Evolutionary conservation across 2,113 vertebrate genomes (phyloP), one percentile per base, ranked within the genome.

Genomic region (Probosciger aterrimus): DNA sequence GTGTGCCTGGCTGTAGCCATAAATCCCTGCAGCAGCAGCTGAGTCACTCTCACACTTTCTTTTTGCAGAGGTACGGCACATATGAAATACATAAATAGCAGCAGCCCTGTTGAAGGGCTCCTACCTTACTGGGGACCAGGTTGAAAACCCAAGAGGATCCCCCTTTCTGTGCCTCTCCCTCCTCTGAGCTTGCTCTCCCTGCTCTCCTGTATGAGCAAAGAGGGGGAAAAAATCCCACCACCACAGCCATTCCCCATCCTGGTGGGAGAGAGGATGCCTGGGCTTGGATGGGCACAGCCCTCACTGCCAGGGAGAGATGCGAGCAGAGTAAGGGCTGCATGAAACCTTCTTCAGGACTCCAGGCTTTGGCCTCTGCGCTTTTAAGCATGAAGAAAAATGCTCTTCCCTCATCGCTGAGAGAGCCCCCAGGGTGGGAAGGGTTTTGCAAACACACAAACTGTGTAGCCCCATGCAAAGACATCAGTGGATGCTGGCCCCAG

Each of bases 221-320:
- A 35, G 49, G 6, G 28, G 22, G 5, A 4, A 67, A 83, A 80
- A 84, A 25, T 47, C 47, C 35, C 55, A 50, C 0, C 0, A 14
- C 53, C 4, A 23, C 0, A 0, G 14, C 18, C 46, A 37, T 31
- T 63, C 11, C 41, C 31, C 14, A 14, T 46, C 19, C 47, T 63
- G 14, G 10, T 24, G 35, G 27, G 39, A 71, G 20, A 64, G 5
- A 4, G 11, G 6, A 46, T 53, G 19, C 25, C 50, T 53, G 55
- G 41, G n/a, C 25, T 31, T 41, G 55, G 41, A 81, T n/a, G 4
- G 19, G 6, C 24, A n/a, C 16, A 17, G 49, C 6, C 62, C 17
- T 55, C 37, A 13, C 7, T 74, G 27, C 14, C 41, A 74, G 35
- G 47, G 46, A 63, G 31, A n/a, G 49, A 13, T 74, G n/a, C 0